Conservation (phyloP, 2,888 invertebrate genomes). For the Notocelia uddmanniana region DNA sequence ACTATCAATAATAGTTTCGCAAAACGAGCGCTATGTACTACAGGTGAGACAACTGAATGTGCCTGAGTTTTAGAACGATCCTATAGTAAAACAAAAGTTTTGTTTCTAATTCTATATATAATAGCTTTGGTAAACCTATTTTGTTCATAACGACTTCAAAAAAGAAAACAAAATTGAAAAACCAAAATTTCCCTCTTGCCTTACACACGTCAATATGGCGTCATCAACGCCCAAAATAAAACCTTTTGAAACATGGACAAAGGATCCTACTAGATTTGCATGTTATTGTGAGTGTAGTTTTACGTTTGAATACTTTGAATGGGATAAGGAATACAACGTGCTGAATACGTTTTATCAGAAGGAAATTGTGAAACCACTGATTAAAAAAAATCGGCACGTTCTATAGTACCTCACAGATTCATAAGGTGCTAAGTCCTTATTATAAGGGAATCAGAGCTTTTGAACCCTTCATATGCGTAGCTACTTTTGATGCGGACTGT, state of each 20-base stretch:
- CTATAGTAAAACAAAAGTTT: too few relatives aligned
- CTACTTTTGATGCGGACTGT: too few relatives aligned
- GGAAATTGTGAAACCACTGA: not conserved
- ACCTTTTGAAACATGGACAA: slow-evolving; percentile 16
- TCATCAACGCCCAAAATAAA: slow-evolving; percentile 6
- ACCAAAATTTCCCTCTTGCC: not conserved
- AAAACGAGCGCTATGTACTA: slow-evolving; percentile 73
- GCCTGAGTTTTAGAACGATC: too few relatives aligned
- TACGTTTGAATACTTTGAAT: slow-evolving; percentile 20
- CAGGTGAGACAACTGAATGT: slow-evolving; percentile 59
- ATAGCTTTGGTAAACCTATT: too few relatives aligned
- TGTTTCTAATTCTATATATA: too few relatives aligned
- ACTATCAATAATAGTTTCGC: slow-evolving; percentile 65
- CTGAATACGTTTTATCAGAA: not conserved
- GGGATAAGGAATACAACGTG: not conserved
- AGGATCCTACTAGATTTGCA: slow-evolving; percentile 18
- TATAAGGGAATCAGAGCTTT: too few relatives aligned
- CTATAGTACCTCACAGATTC: not conserved
- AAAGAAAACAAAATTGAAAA: too few relatives aligned
- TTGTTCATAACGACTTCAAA: too few relatives aligned
- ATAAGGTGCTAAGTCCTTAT: too few relatives aligned
- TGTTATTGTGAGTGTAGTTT: slow-evolving; percentile 36
- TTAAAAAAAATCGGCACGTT: not conserved
- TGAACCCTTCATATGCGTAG: too few relatives aligned
- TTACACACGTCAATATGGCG: not conserved